Conservation (phyloP, 2,888 invertebrate genomes). For the Sussaba pulchella region DNA sequence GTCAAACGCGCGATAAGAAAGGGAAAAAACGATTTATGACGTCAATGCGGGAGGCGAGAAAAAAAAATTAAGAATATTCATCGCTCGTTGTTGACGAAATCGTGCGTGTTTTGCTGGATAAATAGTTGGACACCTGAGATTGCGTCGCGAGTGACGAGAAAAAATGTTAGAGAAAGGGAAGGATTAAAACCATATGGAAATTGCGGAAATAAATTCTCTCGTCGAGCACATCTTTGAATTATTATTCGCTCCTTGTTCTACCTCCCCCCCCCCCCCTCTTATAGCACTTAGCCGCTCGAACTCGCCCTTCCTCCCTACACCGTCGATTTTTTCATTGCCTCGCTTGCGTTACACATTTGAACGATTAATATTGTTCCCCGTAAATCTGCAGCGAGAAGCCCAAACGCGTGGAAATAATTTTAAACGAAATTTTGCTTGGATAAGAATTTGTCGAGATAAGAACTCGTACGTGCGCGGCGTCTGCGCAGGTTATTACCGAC, state of each 20-base stretch:
- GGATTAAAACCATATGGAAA: too few species aligned
- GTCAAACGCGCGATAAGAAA: constrained; percentile 33
- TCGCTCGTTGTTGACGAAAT: constrained; percentile 35
- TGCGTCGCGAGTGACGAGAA: neutral
- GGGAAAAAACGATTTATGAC: constrained; percentile 46
- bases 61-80: constrained; percentile 42
- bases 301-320: constrained; percentile 18
- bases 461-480: constrained; percentile 16
- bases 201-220: too few species aligned
- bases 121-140: constrained; percentile 32
- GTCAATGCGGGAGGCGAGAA: constrained; percentile 41
- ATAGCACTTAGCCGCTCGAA: constrained; percentile 9
- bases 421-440: neutral
- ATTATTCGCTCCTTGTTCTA: constrained; percentile 19
- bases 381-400: neutral
- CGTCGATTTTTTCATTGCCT: constrained; percentile 3
- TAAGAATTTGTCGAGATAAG: too few species aligned
- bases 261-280: neutral
- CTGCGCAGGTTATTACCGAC: constrained; percentile 31
- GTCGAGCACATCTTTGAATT: constrained; percentile 32
- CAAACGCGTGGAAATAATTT: neutral
- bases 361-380: constrained; percentile 9
- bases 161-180: constrained; percentile 8
- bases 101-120: constrained; percentile 27
- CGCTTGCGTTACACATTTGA: constrained; percentile 17